Base-by-base conservation (phyloP, 1,140 invertebrate genomes). In the Caenorhabditis remanei region DNA sequence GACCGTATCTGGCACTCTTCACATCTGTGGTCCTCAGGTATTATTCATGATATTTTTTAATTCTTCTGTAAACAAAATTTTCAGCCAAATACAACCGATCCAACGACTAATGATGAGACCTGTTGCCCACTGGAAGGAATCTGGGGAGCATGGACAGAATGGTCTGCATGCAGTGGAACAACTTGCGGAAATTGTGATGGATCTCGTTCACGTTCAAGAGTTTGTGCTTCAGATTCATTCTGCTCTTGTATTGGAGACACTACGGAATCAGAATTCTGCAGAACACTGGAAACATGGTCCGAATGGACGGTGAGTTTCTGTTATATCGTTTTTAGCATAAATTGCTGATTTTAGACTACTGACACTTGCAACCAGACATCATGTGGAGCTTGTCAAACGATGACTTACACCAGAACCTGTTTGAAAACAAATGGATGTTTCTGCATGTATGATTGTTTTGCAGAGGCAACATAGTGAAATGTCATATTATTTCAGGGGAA, bases 21-120 rank as follows among this genome's bases (percentile, higher is more conserved):
- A 75, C 32, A 67, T 58, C 48, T 85, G 85, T 46, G 85, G 85
- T 8, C 85, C 85, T 9, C 85, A 85, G 85, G 85, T 85, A 55
- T 3, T 0, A 0, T 53, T 41, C 48, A 9, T 32, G 32, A 32
- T 32, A 32, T 32, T 1, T 1, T 32, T 32, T 32, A 40, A 6
- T n/a, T 43, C 19, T 56, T 21, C 46, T 4, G n/a, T 53, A 5
- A 24, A 9, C 2, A n/a, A 5, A 50, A 43, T 21, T 85, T 85
- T 55, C 65, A 85, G 85, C 85, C 85, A 9, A 58, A 32, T 8
- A 67, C 63, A 41, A 65, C 63, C 3, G 24, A n/a, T 16, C n/a
- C 46, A 19, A 14, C 85, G 0, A 13, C 56, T 1, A 50, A 71
- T n/a, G 67, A 65, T 40, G 32, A 32, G 16, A 75, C 50, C 2